phyloP scores from a whole-genome alignment of 2,113 vertebrate species.

The Seriola quinqueradiata region DNA sequence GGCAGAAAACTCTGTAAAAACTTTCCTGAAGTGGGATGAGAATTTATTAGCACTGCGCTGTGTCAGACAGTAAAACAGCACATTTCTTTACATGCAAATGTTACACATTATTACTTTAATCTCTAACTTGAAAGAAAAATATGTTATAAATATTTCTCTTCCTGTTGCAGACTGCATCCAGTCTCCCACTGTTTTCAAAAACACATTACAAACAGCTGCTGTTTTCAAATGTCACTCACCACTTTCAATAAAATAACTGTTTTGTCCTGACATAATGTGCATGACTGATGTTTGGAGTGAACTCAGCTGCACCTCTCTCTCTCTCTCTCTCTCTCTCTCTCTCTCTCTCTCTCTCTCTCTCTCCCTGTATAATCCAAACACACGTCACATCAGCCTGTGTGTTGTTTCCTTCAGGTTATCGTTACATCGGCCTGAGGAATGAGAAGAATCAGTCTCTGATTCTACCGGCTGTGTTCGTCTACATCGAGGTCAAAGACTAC shows the following conservation, averaged over 20 bases:
- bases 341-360: too few species aligned
- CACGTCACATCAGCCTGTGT: not conserved
- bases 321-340: not conserved
- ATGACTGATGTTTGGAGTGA: not conserved
- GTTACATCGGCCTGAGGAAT: slow-evolving; percentile 95
- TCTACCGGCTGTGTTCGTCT: slow-evolving; percentile 94
- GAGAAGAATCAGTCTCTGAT: slow-evolving; percentile 95
- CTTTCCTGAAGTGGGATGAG: not conserved
- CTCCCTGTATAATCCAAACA: not conserved
- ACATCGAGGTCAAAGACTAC: slow-evolving; percentile 97
- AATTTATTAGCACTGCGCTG: not conserved
- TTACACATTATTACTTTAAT: not conserved
- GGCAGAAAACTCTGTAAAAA: not conserved
- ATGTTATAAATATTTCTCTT: not conserved
- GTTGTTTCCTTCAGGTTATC: slow-evolving; percentile 87
- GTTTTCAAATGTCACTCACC: slow-evolving; percentile 5
- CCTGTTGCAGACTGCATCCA: not conserved
- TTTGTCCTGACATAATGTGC: not conserved
- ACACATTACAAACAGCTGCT: not conserved
- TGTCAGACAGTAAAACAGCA: not conserved
- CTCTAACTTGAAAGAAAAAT: not conserved
- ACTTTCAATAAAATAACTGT: not conserved
- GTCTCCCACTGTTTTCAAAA: slow-evolving; percentile 9
- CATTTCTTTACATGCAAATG: not conserved
- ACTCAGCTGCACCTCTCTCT: not conserved